Evolutionary conservation across 2,888 invertebrate species (phyloP).

Genomic region (Spialia ferax): DNA sequence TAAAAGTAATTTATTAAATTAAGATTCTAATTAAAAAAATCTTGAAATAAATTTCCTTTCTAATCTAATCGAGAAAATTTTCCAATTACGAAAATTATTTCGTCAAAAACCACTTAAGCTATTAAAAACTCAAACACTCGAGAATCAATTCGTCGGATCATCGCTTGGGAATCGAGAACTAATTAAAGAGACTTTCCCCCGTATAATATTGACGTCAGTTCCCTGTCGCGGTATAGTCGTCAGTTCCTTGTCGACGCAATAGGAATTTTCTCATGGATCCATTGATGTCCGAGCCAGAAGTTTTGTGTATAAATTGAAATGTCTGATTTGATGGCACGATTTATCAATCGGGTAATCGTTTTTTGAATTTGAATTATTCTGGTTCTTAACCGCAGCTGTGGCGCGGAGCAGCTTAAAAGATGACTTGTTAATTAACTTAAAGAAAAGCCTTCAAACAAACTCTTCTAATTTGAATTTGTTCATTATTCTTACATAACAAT

Average conservation of each 20-base stretch:
- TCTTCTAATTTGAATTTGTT: not conserved
- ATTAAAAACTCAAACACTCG: slow-evolving; percentile 38
- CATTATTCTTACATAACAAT: not conserved
- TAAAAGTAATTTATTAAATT: no score
- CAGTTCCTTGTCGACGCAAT: slow-evolving; percentile 5
- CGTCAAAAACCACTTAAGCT: slow-evolving; percentile 24
- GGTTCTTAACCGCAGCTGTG: not conserved
- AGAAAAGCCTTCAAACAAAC: not conserved
- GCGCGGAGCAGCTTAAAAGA: not conserved
- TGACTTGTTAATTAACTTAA: slow-evolving; percentile 5
- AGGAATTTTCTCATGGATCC: slow-evolving; percentile 30
- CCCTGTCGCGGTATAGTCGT: slow-evolving; percentile 11
- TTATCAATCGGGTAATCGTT: slow-evolving; percentile 36
- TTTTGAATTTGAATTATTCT: slow-evolving; percentile 28
- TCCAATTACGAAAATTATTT: slow-evolving; percentile 27
- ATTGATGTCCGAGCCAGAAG: slow-evolving; percentile 34
- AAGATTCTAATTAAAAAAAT: no score
- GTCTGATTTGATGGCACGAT: slow-evolving; percentile 31
- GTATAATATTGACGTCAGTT: slow-evolving; percentile 19
- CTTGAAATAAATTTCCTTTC: not conserved
- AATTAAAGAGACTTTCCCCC: slow-evolving; percentile 28
- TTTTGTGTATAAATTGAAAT: slow-evolving; percentile 36
- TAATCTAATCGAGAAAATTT: not conserved
- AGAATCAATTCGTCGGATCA: slow-evolving; percentile 31
- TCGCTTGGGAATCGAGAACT: slow-evolving; percentile 28